phyloP scores from a whole-genome alignment of 2,888 invertebrate genomes.

The Nephrotoma appendiculata region DNA sequence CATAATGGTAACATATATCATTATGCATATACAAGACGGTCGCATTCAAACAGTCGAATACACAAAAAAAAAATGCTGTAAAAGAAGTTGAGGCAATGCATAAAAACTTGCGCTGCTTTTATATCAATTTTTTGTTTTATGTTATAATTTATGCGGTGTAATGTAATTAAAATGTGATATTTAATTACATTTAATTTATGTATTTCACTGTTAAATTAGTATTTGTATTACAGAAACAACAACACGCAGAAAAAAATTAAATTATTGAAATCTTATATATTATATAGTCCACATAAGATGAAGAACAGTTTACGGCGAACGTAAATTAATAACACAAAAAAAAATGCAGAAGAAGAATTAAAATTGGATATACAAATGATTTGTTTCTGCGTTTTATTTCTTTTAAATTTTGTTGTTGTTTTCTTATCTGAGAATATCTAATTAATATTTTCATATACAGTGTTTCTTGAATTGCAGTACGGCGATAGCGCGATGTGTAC shows the following conservation, averaged over 20 bases:
- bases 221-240: neutral
- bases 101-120: neutral
- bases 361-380: neutral
- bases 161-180: neutral
- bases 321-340: neutral
- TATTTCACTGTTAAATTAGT: neutral
- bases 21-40: neutral
- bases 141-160: neutral
- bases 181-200: neutral
- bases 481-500: neutral
- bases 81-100: neutral
- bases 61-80: neutral
- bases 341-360: neutral
- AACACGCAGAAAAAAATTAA: neutral
- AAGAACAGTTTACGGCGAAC: neutral
- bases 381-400: neutral
- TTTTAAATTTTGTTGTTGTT: neutral
- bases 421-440: neutral
- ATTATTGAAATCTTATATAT: neutral
- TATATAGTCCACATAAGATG: neutral
- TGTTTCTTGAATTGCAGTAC: neutral
- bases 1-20: neutral
- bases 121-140: neutral
- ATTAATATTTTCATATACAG: neutral
- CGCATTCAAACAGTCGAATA: neutral